Evolutionary conservation across 2,888 invertebrate species (phyloP).

Genomic region (Apodemia hepburni): DNA sequence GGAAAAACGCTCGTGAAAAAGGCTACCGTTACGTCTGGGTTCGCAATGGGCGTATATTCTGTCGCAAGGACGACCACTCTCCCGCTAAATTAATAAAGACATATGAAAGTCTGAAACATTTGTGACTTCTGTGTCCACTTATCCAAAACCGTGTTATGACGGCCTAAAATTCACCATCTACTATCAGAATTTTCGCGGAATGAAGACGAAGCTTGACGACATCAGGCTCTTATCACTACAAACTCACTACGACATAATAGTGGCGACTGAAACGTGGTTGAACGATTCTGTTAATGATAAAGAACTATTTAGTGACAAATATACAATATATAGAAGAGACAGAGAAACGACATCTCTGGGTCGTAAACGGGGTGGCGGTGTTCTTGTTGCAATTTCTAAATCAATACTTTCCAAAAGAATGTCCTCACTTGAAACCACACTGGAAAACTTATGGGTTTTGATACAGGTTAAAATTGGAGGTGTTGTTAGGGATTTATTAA

Average conservation of each 20-base stretch:
- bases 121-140: not conserved
- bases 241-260: conserved; percentile 21
- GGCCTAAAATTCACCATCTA: conserved; percentile 22
- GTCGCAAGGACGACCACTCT: conserved; percentile 24
- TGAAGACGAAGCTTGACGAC: conserved; percentile 24
- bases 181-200: conserved; percentile 25
- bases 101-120: conserved; percentile 19
- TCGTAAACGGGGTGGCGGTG: conserved; percentile 12
- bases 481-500: not conserved
- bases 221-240: conserved; percentile 15
- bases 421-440: conserved; percentile 13
- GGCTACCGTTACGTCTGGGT: conserved; percentile 26
- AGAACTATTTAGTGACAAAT: conserved; percentile 20
- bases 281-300: conserved; percentile 20
- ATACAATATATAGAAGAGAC: conserved; percentile 17
- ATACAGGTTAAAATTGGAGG: conserved; percentile 4
- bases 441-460: conserved; percentile 18
- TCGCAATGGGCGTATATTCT: conserved; percentile 26
- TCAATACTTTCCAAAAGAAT: conserved; percentile 12
- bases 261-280: conserved; percentile 26
- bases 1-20: conserved; percentile 19
- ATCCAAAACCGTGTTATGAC: not conserved
- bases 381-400: conserved; percentile 13
- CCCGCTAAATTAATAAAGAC: conserved; percentile 22
- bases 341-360: not conserved